Evolutionary conservation across 2,113 vertebrate genomes (phyloP).

Genomic region (Daubentonia madagascariensis): DNA sequence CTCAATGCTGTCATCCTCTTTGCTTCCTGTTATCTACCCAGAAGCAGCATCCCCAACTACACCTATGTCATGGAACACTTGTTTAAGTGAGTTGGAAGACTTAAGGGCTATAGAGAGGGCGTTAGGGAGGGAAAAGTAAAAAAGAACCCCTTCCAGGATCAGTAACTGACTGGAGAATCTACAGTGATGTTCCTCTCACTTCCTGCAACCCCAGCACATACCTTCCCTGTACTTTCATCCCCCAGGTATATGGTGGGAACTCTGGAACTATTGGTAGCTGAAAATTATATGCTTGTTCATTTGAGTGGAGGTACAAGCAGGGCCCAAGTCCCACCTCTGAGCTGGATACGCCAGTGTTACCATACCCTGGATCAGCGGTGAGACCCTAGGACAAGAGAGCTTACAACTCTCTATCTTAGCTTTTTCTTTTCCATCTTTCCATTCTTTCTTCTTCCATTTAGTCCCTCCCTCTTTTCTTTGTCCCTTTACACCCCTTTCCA

Average conservation of each 20-base stretch:
- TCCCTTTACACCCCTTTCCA: not conserved
- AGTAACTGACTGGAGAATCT: not conserved
- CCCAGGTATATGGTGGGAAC: conserved; percentile 90
- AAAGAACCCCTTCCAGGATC: not conserved
- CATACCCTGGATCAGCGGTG: conserved; percentile 85
- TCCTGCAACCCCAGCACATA: too few species aligned
- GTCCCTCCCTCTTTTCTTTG: not conserved
- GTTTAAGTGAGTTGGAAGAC: conserved; percentile 83
- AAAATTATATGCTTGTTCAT: conserved; percentile 89
- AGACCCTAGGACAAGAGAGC: not conserved
- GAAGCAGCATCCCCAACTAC: conserved; percentile 85
- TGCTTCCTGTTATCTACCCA: conserved; percentile 88
- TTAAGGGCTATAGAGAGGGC: not conserved
- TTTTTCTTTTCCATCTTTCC: not conserved
- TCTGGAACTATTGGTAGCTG: conserved; percentile 88
- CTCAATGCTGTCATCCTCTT: conserved; percentile 89
- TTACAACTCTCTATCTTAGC: too few species aligned
- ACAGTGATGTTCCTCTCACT: not conserved
- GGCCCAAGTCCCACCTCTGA: conserved; percentile 85
- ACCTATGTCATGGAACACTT: conserved; percentile 92
- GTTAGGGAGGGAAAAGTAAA: not conserved
- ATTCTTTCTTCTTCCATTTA: not conserved
- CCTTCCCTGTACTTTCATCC: not conserved
- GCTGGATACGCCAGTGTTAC: conserved; percentile 90
- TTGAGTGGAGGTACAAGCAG: conserved; percentile 85